Evolutionary conservation across 2,888 invertebrate species (phyloP).

Genomic region (Platycnemis pennipes): DNA sequence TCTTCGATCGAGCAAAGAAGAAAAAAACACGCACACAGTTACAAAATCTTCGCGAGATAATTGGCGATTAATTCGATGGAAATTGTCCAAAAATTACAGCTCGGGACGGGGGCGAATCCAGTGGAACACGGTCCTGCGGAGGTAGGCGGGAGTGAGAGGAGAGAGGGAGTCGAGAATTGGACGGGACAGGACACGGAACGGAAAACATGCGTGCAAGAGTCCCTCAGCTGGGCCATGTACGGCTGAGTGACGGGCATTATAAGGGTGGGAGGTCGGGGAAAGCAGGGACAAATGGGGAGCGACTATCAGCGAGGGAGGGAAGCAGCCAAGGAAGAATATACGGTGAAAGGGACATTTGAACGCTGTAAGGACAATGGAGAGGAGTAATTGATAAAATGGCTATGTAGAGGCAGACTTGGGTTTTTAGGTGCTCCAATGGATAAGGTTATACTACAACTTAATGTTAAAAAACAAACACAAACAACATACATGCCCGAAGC

Average conservation of each 20-base stretch:
- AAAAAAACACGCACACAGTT: neutral
- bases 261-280: neutral
- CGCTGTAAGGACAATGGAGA: neutral
- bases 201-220: conserved; percentile 12
- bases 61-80: conserved; percentile 58
- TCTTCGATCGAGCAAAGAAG: neutral
- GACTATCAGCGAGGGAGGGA: neutral
- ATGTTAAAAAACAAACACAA: no score
- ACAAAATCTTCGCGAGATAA: conserved; percentile 41
- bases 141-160: neutral
- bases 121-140: neutral
- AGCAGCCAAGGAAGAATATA: neutral
- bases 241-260: neutral
- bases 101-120: neutral
- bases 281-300: neutral
- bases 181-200: conserved; percentile 21
- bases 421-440: no score
- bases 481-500: no score
- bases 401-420: no score
- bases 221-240: conserved; percentile 34
- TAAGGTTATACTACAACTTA: no score
- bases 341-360: neutral
- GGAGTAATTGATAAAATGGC: neutral
- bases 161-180: neutral
- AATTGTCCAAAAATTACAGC: conserved; percentile 65